Percentiles rank a stretch among this genome's conserved stretches.
Conservation (phyloP, 2,113 vertebrate species). For the Aepyceros melampus region DNA sequence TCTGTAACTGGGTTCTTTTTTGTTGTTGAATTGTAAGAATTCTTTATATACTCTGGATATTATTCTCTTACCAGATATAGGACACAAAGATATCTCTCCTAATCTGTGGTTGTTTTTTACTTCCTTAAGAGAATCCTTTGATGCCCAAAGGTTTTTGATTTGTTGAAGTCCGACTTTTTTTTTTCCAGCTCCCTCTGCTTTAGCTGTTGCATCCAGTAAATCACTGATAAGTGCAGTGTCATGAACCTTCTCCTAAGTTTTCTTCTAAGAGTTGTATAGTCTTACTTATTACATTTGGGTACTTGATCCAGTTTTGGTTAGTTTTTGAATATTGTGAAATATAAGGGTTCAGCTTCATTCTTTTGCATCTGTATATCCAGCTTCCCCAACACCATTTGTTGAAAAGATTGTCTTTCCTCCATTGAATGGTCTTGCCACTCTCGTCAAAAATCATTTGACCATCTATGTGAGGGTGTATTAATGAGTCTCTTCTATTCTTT, state of each 20-base stretch:
- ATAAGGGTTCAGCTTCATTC: not conserved
- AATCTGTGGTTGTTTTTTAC: not conserved
- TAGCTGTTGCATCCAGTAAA: not conserved
- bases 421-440: not conserved
- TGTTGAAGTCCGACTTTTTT: not conserved
- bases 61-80: not conserved
- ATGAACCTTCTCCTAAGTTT: not conserved
- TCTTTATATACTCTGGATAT: not conserved
- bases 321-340: not conserved
- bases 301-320: not conserved
- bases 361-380: not conserved
- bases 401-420: not conserved
- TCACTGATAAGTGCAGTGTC: not conserved
- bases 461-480: not conserved
- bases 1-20: not conserved
- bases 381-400: not conserved
- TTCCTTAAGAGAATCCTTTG: not conserved
- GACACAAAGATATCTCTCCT: not conserved
- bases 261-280: not conserved
- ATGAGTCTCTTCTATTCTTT: not conserved
- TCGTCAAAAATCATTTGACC: not conserved
- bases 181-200: not conserved
- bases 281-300: not conserved
- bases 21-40: not conserved
- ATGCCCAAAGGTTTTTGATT: not conserved